Conservation (phyloP, 2,113 vertebrate species). For the Tringa solitaria region DNA sequence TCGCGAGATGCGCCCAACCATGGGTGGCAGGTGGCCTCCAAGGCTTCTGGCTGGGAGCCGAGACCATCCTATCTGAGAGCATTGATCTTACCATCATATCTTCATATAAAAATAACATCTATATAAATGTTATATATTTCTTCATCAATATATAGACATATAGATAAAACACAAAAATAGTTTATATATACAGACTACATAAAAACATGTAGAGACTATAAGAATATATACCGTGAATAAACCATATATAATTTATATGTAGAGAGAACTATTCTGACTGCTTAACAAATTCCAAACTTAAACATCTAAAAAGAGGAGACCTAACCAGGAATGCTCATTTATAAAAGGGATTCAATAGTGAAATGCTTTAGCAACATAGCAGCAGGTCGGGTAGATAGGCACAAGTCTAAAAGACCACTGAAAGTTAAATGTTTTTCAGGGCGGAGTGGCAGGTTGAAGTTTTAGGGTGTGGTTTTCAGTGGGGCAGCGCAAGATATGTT, state of each 20-base stretch:
- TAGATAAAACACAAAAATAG: neutral
- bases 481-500: neutral
- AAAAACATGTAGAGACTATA: neutral
- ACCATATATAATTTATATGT: neutral
- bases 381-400: neutral
- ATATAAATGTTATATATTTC: neutral
- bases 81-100: neutral
- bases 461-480: neutral
- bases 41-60: neutral
- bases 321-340: neutral
- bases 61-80: neutral
- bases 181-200: neutral
- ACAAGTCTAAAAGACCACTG: neutral
- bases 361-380: neutral
- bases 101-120: neutral
- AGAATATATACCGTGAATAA: neutral
- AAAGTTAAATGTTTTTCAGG: neutral
- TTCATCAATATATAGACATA: rapidly evolving
- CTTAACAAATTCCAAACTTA: neutral
- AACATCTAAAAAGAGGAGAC: neutral
- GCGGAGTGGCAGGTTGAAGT: rapidly evolving
- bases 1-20: rapidly evolving
- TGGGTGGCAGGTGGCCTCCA: rapidly evolving
- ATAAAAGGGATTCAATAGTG: neutral
- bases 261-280: neutral